Evolutionary conservation across 2,888 invertebrate genomes (phyloP), one percentile per base, ranked within the genome.

Genomic region (Drosophila infuscata): DNA sequence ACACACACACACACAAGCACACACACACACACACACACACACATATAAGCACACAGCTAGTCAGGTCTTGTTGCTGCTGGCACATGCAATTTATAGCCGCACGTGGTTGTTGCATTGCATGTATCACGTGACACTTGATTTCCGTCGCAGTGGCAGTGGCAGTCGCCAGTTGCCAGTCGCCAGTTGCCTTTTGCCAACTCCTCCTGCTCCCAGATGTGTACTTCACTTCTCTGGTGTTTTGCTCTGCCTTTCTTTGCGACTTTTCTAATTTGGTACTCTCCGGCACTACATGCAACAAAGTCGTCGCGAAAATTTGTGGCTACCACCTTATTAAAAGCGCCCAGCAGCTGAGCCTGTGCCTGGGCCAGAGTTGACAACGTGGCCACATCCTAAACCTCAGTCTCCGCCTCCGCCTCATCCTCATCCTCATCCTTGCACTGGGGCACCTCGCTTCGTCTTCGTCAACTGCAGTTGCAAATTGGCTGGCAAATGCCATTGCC

Each of bases 101-200:
- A 85, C 90, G 90, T 89, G 90, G 85, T 80, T 88, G 85, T 85
- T 85, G 85, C 89, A 88, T 85, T 85, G 85, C 89, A 85, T 85
- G 85, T 89, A 85, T 85, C 85, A 85, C 85, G 90, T 88, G 91
- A 91, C 91, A 88, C 90, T 91, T 91, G 88, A 91, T 88, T 91
- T 90, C 88, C 91, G 87, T 82, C 74, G 80, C 76, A 68, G 67
- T 25, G 20, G 20, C 20, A 25, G 20, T 25, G 20, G 20, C 20
- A 25, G 20, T 25, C 20, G 20, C 20, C 76, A 68, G 67, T 74
- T 68, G 54, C 65, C 76, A 71, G 72, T 49, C 49, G 48, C 52
- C 72, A 33, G 48, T 43, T 15, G 15, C 32, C 41, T 11, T 54
- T 36, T 25, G 25, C 38, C 35, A 3, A n/a, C 33, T 30, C 11